phyloP scores from a whole-genome alignment of 2,888 invertebrate genomes.

The Heteromurus nitidus region DNA sequence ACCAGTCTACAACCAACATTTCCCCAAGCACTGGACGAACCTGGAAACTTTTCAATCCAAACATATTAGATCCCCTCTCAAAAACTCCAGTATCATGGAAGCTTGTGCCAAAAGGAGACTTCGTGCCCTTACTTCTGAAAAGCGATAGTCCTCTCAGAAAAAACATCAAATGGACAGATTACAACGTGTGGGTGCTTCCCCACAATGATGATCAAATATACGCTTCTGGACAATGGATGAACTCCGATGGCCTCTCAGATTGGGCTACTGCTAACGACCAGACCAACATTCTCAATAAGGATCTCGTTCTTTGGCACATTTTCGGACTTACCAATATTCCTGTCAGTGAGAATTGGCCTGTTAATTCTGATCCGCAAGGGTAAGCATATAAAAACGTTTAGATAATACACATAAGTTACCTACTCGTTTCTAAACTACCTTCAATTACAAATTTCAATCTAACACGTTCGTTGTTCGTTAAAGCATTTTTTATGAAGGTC shows the following conservation, averaged over 20 bases:
- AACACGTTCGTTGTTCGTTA: not conserved
- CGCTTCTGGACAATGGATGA: conserved; percentile 50
- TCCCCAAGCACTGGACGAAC: conserved; percentile 18
- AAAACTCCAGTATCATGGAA: conserved; percentile 29
- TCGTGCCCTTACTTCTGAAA: conserved; percentile 30
- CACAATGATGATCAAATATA: conserved; percentile 51
- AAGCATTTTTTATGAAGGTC: not conserved
- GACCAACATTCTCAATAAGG: conserved; percentile 17
- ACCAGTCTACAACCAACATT: not conserved
- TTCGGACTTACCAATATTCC: conserved; percentile 25
- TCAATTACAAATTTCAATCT: not conserved
- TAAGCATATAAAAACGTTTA: conserved; percentile 14
- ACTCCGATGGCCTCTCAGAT: conserved; percentile 44
- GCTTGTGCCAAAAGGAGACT: conserved; percentile 30
- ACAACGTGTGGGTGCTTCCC: conserved; percentile 49
- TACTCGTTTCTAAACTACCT: no score
- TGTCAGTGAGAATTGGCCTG: conserved; percentile 37
- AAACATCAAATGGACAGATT: conserved; percentile 26
- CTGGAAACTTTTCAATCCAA: conserved; percentile 36
- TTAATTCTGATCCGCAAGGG: conserved; percentile 31
- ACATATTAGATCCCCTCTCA: not conserved
- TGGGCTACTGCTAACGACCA: conserved; percentile 31
- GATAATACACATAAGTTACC: not conserved
- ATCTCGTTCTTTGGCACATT: conserved; percentile 44
- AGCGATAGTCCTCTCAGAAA: conserved; percentile 33